Evolutionary conservation across 2,113 vertebrate species (phyloP).

Genomic region (Dermatemys mawii): DNA sequence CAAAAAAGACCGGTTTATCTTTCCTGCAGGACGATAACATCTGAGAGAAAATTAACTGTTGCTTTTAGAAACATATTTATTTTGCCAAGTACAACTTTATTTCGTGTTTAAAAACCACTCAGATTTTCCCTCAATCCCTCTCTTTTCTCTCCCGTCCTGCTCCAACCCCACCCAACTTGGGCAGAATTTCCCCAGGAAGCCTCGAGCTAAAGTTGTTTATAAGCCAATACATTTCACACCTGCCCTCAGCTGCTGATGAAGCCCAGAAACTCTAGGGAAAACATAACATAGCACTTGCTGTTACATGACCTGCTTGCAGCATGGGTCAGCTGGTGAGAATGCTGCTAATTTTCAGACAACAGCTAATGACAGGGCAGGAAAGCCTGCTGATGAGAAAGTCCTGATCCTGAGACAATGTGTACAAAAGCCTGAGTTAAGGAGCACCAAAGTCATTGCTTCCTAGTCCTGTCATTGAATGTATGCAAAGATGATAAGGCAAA

Average conservation of each 20-base stretch:
- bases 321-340: conserved; percentile 66
- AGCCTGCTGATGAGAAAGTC: conserved; percentile 73
- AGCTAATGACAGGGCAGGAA: conserved; percentile 77
- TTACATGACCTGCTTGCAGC: conserved; percentile 54
- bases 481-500: conserved; percentile 45
- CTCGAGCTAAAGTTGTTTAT: not conserved
- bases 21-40: conserved; percentile 24
- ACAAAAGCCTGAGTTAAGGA: conserved; percentile 68
- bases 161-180: not conserved
- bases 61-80: conserved; percentile 39
- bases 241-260: conserved; percentile 34
- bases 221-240: conserved; percentile 14
- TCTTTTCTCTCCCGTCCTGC: not conserved
- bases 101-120: not conserved
- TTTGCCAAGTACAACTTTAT: not conserved
- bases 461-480: not conserved
- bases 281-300: conserved; percentile 15
- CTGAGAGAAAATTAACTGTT: conserved; percentile 50
- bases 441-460: conserved; percentile 51
- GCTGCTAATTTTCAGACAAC: conserved; percentile 61
- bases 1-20: not conserved
- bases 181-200: not conserved
- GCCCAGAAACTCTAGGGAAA: conserved; percentile 23
- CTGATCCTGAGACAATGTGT: conserved; percentile 40
- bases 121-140: not conserved